Evolutionary conservation across 2,113 vertebrate species (phyloP).

Genomic region (Hepsetus odoe): DNA sequence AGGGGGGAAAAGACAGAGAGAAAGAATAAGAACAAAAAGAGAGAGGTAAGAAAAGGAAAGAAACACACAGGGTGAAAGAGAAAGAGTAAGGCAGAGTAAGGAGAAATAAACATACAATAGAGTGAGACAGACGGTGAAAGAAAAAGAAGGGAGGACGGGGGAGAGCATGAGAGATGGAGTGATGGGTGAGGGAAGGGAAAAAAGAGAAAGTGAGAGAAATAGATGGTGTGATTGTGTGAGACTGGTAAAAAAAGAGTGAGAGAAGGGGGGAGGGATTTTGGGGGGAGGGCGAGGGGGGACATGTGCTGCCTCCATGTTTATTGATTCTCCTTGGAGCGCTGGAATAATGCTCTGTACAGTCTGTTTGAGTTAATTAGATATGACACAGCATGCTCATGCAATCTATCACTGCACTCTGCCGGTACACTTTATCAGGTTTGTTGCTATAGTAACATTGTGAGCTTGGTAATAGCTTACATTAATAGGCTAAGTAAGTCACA

Average conservation of each 20-base stretch:
- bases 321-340: constrained; percentile 92
- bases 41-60: constrained; percentile 48
- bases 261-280: constrained; percentile 60
- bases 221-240: neutral
- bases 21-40: constrained; percentile 60
- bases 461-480: constrained; percentile 78
- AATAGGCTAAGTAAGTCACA: constrained; percentile 81
- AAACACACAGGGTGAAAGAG: no score
- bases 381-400: constrained; percentile 92
- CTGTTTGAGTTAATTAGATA: constrained; percentile 97
- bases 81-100: no score
- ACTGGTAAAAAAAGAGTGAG: constrained; percentile 13
- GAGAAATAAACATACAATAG: neutral
- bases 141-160: neutral
- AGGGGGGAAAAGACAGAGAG: neutral
- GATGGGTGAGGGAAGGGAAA: neutral
- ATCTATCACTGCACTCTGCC: constrained; percentile 87
- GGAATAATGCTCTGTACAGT: constrained; percentile 90
- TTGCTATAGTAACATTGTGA: constrained; percentile 82
- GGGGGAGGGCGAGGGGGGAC: constrained; percentile 70
- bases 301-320: constrained; percentile 90
- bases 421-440: constrained; percentile 83
- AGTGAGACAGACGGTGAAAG: neutral
- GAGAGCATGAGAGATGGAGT: neutral
- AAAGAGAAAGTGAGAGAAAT: neutral